Evolutionary conservation across 2,888 invertebrate genomes (phyloP).

Genomic region (Criorhina ranunculi): DNA sequence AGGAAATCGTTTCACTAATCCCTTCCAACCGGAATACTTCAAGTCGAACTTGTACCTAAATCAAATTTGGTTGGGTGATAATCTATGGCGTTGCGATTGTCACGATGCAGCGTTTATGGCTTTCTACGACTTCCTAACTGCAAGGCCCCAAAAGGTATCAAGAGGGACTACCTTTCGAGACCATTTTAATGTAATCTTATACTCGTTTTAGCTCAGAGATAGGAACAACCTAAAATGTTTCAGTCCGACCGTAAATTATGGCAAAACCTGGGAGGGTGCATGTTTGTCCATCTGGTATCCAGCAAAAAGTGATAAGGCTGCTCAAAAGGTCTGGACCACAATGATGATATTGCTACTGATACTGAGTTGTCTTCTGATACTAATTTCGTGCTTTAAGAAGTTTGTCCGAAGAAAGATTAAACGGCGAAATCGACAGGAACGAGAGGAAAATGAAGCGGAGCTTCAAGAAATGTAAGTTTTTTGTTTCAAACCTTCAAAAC

Average conservation of each 20-base stretch:
- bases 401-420: constrained; percentile 86
- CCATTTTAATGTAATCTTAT: neutral
- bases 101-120: constrained; percentile 86
- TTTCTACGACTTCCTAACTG: constrained; percentile 87
- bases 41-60: constrained; percentile 86
- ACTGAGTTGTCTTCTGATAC: constrained; percentile 78
- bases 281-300: constrained; percentile 88
- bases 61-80: constrained; percentile 88
- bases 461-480: constrained; percentile 82
- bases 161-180: neutral
- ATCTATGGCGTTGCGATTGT: constrained; percentile 92
- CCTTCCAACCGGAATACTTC: constrained; percentile 87
- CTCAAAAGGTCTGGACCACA: constrained; percentile 87
- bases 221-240: constrained; percentile 87
- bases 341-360: constrained; percentile 85
- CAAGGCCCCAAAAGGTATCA: constrained; percentile 85
- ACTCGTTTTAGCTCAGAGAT: constrained; percentile 80
- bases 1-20: constrained; percentile 89
- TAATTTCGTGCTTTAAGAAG: constrained; percentile 81
- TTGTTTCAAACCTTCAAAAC: too few species aligned
- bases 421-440: constrained; percentile 84
- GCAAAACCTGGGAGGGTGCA: constrained; percentile 89
- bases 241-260: constrained; percentile 87
- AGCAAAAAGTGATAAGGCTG: constrained; percentile 81
- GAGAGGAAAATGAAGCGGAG: constrained; percentile 84